These are phyloP conservation scores for Cremastinae sp. DNA, from an alignment of 2,888 invertebrate species.

Conservation along the genomic window DNA sequence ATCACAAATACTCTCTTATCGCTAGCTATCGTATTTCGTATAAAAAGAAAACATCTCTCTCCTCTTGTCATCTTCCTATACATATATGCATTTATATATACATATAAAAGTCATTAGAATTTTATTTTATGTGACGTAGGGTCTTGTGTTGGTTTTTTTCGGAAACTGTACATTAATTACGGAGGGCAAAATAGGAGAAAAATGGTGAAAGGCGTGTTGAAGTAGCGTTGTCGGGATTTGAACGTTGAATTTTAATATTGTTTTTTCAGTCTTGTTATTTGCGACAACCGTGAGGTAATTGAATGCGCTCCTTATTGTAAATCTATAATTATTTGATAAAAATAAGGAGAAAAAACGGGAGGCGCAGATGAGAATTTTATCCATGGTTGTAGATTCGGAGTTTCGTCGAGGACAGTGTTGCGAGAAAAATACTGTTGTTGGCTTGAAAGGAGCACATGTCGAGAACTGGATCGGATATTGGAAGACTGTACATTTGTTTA, in stretches of 20 bases:
- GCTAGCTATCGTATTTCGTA: conserved; percentile 43
- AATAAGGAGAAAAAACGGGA: conserved; percentile 26
- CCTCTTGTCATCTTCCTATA: neutral
- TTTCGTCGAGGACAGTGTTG: conserved; percentile 85
- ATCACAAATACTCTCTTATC: conserved; percentile 56
- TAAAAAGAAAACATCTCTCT: conserved; percentile 45
- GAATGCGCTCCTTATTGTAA: neutral
- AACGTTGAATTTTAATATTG: neutral
- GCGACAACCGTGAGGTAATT: conserved; percentile 1
- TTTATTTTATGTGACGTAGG: conserved; percentile 1
- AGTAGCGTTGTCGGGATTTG: neutral
- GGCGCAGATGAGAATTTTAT: conserved; percentile 27
- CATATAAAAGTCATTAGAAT: conserved; percentile 18
- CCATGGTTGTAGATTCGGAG: conserved; percentile 84
- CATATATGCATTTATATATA: conserved; percentile 9
- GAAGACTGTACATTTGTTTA: conserved; percentile 82
- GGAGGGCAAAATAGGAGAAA: neutral
- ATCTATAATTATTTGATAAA: conserved; percentile 22
- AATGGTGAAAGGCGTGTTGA: neutral
- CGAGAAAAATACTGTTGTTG: conserved; percentile 82
- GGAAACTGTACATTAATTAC: conserved; percentile 28
- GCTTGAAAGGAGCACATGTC: conserved; percentile 85
- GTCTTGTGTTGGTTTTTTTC: conserved; percentile 2
- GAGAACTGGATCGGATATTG: conserved; percentile 85
- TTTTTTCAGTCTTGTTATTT: conserved; percentile 11